Evolutionary conservation across 2,113 vertebrate genomes (phyloP).

Genomic region (Cyrtonyx montezumae): DNA sequence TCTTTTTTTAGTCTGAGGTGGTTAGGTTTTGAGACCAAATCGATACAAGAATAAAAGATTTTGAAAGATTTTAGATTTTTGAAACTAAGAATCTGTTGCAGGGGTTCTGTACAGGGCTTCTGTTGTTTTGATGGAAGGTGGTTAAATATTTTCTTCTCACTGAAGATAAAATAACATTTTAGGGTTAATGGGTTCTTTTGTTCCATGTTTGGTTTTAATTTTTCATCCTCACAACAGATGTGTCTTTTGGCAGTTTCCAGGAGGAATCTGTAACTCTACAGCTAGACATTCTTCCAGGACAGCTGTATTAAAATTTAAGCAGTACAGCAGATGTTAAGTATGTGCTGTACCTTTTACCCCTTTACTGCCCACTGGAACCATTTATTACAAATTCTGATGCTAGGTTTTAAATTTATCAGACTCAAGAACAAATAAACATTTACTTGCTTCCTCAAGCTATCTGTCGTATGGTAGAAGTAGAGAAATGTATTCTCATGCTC

Average conservation of each 20-base stretch:
- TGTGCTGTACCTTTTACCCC: slow-evolving; percentile 13
- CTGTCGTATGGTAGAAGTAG: neutral
- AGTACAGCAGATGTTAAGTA: slow-evolving; percentile 4
- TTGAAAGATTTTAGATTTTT: neutral
- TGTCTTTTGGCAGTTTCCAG: neutral
- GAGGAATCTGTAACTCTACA: neutral
- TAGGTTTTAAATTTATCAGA: neutral
- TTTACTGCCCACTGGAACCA: slow-evolving; percentile 18
- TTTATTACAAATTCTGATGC: slow-evolving; percentile 7
- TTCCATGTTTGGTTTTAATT: slow-evolving; percentile 34
- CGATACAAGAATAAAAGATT: neutral
- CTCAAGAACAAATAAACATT: neutral
- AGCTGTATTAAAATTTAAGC: slow-evolving; percentile 51
- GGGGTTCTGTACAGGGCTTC: neutral
- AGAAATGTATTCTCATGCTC: neutral
- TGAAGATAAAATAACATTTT: neutral
- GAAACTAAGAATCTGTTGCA: neutral
- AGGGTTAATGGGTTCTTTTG: slow-evolving; percentile 4
- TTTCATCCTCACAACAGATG: slow-evolving; percentile 1
- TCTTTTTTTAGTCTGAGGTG: neutral
- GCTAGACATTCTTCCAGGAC: slow-evolving; percentile 15
- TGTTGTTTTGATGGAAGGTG: neutral
- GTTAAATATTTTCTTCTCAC: neutral
- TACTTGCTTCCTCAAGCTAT: neutral
- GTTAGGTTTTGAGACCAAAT: neutral